A percentile compares a stretch with the other conserved stretches of the same genome.
phyloP scores from a whole-genome alignment of 2,888 invertebrate genomes.

The Drosophila crucigera region DNA sequence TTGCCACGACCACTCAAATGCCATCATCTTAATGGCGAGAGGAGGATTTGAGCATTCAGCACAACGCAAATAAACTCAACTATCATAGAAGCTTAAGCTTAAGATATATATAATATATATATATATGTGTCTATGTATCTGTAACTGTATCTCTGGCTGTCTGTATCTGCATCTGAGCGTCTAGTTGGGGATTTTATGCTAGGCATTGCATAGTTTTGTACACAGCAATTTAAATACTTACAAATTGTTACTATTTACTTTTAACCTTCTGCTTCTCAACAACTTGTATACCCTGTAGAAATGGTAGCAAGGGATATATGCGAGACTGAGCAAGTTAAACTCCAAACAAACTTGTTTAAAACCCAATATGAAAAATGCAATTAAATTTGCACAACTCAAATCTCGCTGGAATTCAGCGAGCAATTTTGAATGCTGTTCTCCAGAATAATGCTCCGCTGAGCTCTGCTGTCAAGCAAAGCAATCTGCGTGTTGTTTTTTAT shows the following conservation, averaged over 20 bases:
- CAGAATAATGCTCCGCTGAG: not conserved
- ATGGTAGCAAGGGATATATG: not conserved
- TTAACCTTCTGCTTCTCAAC: slow-evolving; percentile 26
- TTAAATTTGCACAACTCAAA: not conserved
- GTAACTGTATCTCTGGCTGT: slow-evolving; percentile 27
- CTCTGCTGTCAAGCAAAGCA: not conserved
- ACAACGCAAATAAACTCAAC: slow-evolving; percentile 15
- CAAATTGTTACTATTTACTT: slow-evolving; percentile 65
- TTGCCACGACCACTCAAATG: slow-evolving; percentile 26
- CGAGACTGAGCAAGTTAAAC: not conserved
- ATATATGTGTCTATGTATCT: slow-evolving; percentile 27
- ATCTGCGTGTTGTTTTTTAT: slow-evolving; percentile 8
- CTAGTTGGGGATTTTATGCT: slow-evolving; percentile 43
- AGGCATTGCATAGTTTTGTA: slow-evolving; percentile 50
- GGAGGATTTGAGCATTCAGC: slow-evolving; percentile 14
- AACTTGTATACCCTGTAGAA: slow-evolving; percentile 17
- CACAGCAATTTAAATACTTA: slow-evolving; percentile 26
- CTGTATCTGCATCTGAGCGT: slow-evolving; percentile 40
- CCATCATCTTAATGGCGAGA: slow-evolving; percentile 28
- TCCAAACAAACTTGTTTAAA: not conserved
- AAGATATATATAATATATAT: slow-evolving; percentile 34
- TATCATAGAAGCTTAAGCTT: slow-evolving; percentile 47
- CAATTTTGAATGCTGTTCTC: not conserved
- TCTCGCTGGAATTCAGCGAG: not conserved
- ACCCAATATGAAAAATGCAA: not conserved